Conservation (phyloP, 2,797 vertebrate species). For the Melopsittacus undulatus region DNA sequence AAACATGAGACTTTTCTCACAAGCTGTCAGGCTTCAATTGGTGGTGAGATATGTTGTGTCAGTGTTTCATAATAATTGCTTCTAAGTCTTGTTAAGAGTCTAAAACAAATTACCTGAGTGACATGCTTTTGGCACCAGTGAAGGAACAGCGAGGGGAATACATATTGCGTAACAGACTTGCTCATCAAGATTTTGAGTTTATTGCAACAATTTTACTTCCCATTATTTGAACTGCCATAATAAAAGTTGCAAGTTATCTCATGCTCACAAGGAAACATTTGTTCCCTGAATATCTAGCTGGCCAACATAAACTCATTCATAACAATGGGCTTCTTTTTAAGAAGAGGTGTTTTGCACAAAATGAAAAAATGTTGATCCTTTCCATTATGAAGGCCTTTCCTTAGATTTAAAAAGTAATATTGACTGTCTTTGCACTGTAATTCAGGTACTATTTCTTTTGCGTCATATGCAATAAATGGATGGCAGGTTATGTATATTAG, state of each 20-base stretch:
- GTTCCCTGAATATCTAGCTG: background rate
- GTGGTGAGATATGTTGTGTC: conserved; percentile 70
- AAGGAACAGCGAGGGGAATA: background rate
- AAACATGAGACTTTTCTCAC: conserved; percentile 68
- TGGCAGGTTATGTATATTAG: background rate
- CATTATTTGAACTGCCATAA: conserved; percentile 31
- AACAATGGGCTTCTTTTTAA: conserved; percentile 5
- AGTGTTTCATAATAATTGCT: conserved; percentile 72
- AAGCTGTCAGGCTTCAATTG: conserved; percentile 69
- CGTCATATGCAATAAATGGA: background rate
- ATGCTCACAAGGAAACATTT: conserved; percentile 17
- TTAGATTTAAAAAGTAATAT: background rate
- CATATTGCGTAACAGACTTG: conserved; percentile 33
- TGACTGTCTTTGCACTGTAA: background rate
- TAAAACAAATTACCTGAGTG: conserved; percentile 68
- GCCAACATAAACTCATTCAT: background rate
- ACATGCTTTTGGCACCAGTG: conserved; percentile 60
- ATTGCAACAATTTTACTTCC: conserved; percentile 34
- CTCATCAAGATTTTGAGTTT: conserved; percentile 29
- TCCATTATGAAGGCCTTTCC: background rate
- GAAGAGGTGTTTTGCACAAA: background rate
- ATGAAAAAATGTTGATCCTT: conserved; percentile 1
- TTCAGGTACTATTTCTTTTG: background rate
- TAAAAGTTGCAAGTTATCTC: conserved; percentile 24
- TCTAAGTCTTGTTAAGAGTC: conserved; percentile 68